Conservation (phyloP, 2,113 vertebrate genomes). For the Albula glossodonta region DNA sequence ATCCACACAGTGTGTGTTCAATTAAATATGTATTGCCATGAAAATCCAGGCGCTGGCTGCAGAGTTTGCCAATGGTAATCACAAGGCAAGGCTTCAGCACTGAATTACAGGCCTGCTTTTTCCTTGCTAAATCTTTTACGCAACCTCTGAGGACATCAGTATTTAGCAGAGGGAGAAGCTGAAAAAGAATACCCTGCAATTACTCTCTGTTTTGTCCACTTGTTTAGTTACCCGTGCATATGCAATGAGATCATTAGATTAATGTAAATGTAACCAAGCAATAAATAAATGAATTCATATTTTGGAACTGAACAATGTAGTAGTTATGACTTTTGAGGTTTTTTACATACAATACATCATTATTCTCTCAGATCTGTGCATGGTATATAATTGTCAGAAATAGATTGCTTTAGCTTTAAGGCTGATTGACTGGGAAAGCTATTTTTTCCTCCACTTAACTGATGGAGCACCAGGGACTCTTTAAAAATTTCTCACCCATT, state of each 20-base stretch:
- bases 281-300: too few relatives aligned
- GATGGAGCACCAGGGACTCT: neutral
- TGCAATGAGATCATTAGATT: too few relatives aligned
- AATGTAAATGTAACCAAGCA: too few relatives aligned
- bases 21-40: constrained; percentile 1
- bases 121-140: neutral
- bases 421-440: neutral
- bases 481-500: constrained; percentile 1
- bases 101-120: constrained; percentile 12
- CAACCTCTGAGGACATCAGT: neutral
- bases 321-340: too few relatives aligned
- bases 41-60: neutral
- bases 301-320: too few relatives aligned
- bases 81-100: neutral
- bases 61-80: constrained; percentile 6
- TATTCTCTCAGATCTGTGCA: neutral
- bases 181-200: neutral
- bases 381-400: neutral
- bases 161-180: neutral
- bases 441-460: neutral
- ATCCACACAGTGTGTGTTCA: constrained; percentile 1
- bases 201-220: neutral
- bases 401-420: neutral
- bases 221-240: too few relatives aligned
- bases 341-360: too few relatives aligned